Base-by-base conservation (phyloP, 2,797 vertebrate genomes). In the Crypturellus tataupa region DNA sequence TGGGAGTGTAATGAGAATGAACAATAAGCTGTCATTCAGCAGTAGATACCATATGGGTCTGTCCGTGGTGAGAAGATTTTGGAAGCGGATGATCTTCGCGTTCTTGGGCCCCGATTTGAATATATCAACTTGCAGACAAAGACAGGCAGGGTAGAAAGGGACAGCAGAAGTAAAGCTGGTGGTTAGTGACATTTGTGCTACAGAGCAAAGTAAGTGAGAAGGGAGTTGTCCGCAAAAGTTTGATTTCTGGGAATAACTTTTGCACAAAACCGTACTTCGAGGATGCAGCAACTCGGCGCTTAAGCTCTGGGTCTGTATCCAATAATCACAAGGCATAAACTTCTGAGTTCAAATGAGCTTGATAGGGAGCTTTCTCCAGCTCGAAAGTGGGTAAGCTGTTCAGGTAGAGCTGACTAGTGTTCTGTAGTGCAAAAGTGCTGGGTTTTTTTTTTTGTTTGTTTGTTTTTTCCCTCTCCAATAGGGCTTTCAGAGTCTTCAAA, bases 1-100 rank as follows among this genome's bases (percentile, higher is more conserved):
- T 5, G 19, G 94, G 84, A 60, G 31, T 81, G 23, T 81, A 89
- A 86, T 56, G 56, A 87, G 49, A 87, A 87, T 31, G 72, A 91
- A 60, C 55, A 92, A 56, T 77, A 88, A 91, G 9, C 55, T 94
- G 72, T 81, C 89, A 90, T 88, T 80, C 63, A 70, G 69, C 77
- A 37, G 55, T 49, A 91, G 62, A 86, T 24, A 5, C 25, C 65
- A 9, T 72, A 69, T 53, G 20, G 60, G 29, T 87, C 64, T 87
- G 55, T 59, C 91, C 63, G 56, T 1, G 3, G 67, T 85, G 42
- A 85, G 33, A 27, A 75, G 44, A 82, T 76, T 93, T 91, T 79
- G 73, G 59, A 91, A 94, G 42, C 56, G 70, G 73, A 76, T 91
- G 81, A 95, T 92, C 62, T 72, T 83, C 69, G 20, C 46, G 35